Evolutionary conservation across 2,113 vertebrate species (phyloP).

Genomic region (Dicrurus megarhynchus): DNA sequence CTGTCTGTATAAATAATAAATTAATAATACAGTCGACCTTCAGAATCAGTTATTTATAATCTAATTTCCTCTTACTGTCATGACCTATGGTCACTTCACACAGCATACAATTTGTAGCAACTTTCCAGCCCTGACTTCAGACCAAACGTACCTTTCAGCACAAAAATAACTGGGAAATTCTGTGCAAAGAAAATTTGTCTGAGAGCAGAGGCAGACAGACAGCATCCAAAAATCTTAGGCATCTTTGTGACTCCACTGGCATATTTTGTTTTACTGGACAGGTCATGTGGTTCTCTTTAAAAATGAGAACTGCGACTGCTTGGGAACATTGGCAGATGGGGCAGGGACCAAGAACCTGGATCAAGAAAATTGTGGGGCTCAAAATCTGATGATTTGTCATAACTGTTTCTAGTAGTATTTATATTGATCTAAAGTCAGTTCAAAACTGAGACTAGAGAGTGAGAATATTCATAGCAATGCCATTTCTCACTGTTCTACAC

Average conservation of each 20-base stretch:
- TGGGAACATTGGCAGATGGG: neutral
- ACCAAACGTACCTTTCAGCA: neutral
- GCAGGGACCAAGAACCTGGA: neutral
- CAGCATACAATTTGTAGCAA: neutral
- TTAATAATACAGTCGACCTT: neutral
- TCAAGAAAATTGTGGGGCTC: neutral
- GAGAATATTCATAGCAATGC: neutral
- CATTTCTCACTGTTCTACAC: neutral
- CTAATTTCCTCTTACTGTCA: neutral
- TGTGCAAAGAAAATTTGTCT: neutral
- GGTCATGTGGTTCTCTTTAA: neutral
- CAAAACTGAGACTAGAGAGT: neutral
- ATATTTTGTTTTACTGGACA: neutral
- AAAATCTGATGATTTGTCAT: neutral
- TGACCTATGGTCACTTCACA: neutral
- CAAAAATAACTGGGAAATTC: neutral
- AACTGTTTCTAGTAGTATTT: neutral
- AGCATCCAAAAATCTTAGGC: neutral
- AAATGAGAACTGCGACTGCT: neutral
- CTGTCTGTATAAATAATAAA: neutral
- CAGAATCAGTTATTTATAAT: neutral
- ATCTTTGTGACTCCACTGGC: neutral
- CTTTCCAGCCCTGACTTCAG: neutral
- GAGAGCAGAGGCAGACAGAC: neutral
- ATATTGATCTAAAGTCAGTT: neutral